Evolutionary conservation across 1,140 invertebrate genomes (phyloP), one percentile per base, ranked within the genome.

Genomic region (Conus betulinus): DNA sequence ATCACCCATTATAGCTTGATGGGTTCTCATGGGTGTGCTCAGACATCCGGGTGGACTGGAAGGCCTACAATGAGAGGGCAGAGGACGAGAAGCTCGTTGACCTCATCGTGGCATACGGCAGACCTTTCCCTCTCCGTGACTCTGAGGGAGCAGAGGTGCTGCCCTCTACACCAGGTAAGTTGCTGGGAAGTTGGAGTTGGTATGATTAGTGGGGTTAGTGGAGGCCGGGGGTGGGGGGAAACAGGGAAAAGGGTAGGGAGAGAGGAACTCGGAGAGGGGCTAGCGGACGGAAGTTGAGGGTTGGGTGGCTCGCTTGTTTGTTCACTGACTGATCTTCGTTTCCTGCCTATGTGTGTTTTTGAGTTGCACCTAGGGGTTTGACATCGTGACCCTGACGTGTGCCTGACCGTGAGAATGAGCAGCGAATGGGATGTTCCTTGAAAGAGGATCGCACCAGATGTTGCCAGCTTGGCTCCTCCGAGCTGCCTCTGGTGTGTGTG

Each of bases 1-100:
- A 39, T 39, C 39, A 39, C 39, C 39, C 39, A 39, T 39, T 39
- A 39, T 39, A 39, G 39, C 39, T 39, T 39, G 39, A 39, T 39
- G 39, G 39, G 39, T 39, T 39, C 39, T 39, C 39, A 39, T 39
- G 39, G 39, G 39, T 39, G 39, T 39, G 39, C 78, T 27, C 90
- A 94, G 94, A 94, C 89, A 92, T 94, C n/a, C 90, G 94, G 25
- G 67, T 94, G 52, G 94, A 95, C 88, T 95, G 94, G 94, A 85
- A 91, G 74, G 89, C 92, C 8, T 95, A 89, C 85, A 92, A 94
- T 55, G 10, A 92, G 0, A 87, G 88, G 1, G 76, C 90, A 6
- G 89, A 89, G 13, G 92, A 94, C 79, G 67, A 91, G 20, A 92
- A 94, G 82, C 82, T 94, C 13, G 79, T 95, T 23, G 94, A 95